Evolutionary conservation across 2,113 vertebrate species (phyloP), one percentile per base, ranked within the genome.

Genomic region (Prietella phreatophila): DNA sequence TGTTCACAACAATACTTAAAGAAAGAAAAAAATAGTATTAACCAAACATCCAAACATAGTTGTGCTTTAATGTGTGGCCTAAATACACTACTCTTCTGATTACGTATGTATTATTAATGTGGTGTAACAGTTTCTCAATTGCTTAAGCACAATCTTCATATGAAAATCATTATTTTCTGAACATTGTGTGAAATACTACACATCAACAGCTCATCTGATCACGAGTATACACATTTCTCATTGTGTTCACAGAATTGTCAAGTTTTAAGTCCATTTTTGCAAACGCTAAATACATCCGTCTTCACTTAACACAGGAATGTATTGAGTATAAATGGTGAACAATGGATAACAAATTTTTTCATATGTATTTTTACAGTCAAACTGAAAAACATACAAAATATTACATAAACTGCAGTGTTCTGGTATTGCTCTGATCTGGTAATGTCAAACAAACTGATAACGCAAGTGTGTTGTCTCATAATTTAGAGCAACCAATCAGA

Each of bases 1-100:
- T 36, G n/a, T 42, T 36, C 13, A 53, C 15, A 3, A 50, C 36
- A 55, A 47, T 11, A n/a, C 39, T 61, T 39, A 82, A 14, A 56
- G 15, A 15, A 56, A 56, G 3, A 56, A 56, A 56, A 56, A 56
- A 17, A 60, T 60, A 20, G 67, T 27, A 5, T 60, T 85, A 69
- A 63, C 67, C 79, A 89, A 79, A 78, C 69, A 78, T n/a, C 39
- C 39, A 39, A 39, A 39, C 39, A 39, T 39, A 58, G 80, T 55
- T 33, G 55, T n/a, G 60, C 50, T 39, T 75, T 56, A 83, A 47
- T 56, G 50, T 33, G 47, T 69, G 55, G 42, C 25, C 60, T n/a
- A 14, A 20, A 25, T n/a, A 71, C 36, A 71, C 69, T 4, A 33
- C 39, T 42, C 39, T 42, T 42, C 39, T 42, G 39, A 4, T 42